Evolutionary conservation across 35 echinoderm and acorn worm species (phyloP).

Genomic region (Stichopus chloronotus): DNA sequence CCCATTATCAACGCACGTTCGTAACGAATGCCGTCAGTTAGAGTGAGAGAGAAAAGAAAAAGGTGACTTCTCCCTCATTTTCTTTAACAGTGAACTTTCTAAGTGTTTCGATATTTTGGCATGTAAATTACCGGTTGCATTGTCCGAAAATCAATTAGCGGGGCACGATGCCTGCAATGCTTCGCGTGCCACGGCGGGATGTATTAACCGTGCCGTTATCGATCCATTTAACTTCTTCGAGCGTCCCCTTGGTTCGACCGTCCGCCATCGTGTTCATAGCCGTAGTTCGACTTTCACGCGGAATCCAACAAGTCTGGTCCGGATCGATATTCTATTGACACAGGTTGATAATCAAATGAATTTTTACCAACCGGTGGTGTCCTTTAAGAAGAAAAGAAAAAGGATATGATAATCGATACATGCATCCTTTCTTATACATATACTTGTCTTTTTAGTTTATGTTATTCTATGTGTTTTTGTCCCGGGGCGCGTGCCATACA

Average conservation of each 20-base stretch:
- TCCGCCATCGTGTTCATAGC: not conserved
- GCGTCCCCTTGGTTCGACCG: not conserved
- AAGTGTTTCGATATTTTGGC: slow-evolving; percentile 45
- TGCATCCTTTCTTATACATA: too few relatives aligned
- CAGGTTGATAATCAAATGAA: slow-evolving; percentile 48
- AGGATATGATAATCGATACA: not conserved
- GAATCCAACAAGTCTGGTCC: slow-evolving; percentile 24
- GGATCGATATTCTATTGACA: slow-evolving; percentile 16
- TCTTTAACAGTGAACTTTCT: not conserved
- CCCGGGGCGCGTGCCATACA: not conserved
- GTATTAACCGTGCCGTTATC: slow-evolving; percentile 13
- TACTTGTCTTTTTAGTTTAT: too few relatives aligned
- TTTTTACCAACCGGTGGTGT: not conserved
- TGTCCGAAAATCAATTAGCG: slow-evolving; percentile 34
- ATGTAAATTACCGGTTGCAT: not conserved
- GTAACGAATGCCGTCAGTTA: slow-evolving; percentile 31
- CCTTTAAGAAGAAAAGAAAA: too few relatives aligned
- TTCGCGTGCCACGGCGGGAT: slow-evolving; percentile 31
- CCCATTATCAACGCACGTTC: slow-evolving; percentile 19
- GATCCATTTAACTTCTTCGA: slow-evolving; percentile 8
- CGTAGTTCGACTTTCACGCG: slow-evolving; percentile 24
- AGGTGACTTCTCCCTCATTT: not conserved
- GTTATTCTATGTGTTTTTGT: not conserved
- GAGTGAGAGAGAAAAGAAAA: not conserved
- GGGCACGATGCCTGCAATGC: not conserved